phyloP scores from a whole-genome alignment of 2,797 vertebrate genomes.

The Simalia tracyae region DNA sequence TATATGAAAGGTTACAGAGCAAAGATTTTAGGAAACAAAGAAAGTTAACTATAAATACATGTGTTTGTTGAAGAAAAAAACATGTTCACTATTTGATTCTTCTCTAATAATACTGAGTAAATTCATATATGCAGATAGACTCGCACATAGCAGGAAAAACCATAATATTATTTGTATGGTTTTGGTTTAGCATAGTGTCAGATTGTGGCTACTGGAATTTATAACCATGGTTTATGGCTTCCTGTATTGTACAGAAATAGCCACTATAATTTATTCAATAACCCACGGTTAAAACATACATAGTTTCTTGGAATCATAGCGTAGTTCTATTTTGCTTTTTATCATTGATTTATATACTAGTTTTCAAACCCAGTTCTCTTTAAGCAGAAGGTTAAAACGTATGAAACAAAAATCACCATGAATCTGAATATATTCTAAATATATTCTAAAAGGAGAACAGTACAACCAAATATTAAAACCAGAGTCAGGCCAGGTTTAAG shows the following conservation, averaged over 20 bases:
- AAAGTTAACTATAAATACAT: fast-evolving
- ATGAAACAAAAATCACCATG: background rate
- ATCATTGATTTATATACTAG: background rate
- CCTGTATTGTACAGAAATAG: background rate
- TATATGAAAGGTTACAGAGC: fast-evolving
- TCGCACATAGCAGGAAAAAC: background rate
- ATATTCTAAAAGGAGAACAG: background rate
- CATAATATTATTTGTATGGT: background rate
- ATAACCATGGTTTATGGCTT: background rate
- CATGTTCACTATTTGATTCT: fast-evolving
- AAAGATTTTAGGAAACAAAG: fast-evolving
- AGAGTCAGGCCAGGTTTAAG: background rate
- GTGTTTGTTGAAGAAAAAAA: fast-evolving
- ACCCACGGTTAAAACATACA: background rate
- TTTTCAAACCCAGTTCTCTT: background rate
- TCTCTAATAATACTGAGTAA: background rate
- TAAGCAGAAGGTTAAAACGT: background rate
- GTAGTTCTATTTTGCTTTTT: background rate
- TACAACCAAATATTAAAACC: background rate
- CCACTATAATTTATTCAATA: background rate
- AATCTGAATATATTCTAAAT: background rate
- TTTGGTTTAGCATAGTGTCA: background rate
- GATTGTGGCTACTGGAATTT: background rate
- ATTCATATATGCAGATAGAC: background rate
- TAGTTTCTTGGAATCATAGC: background rate